Base-by-base conservation (phyloP, 2,888 invertebrate species). In the Ligdia adustata region DNA sequence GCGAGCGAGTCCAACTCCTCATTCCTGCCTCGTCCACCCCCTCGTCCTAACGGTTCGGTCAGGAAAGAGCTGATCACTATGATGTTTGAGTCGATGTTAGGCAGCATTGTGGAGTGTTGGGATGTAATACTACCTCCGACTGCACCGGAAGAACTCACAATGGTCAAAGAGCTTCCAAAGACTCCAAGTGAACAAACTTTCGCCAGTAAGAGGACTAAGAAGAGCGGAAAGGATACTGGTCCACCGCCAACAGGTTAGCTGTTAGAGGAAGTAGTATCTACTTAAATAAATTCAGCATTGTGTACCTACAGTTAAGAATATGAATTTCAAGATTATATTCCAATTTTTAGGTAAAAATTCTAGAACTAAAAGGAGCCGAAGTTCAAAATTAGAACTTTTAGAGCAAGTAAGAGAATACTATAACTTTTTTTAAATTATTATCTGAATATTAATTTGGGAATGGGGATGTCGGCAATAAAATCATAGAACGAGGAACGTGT, bases 61-160 rank as follows among this genome's bases (percentile, higher is more conserved):
- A 74, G 73, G 48, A 81, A 70, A 39, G 86, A 88, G 67, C 55
- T 88, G 20, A 70, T 88, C 4, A 75, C 80, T 7, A 54, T 75
- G 57, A 64, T 90, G 47, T 89, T 85, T 52, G 82, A 87, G 39
- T 78, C 86, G 1, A 89, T 89, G 88, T 58, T 89, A 1, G 71
- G 71, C 12, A 62, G 57, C 52, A 83, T 89, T 18, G 75, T 89
- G 6, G 72, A 79, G 12, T 80, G 83, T 4, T 90, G 89, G 89
- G 75, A 80, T 16, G 64, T 72, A 0, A 80, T 83, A 31, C 49
- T 46, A 14, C 60, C 64, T 20, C 62, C 33, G 3, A 12, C 27
- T 9, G 80, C 76, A 48, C 49, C 22, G 2, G 78, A 73, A n/a
- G 72, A 73, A 0, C 60, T 53, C 24, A 39, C 45, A 12, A 47